These are phyloP conservation scores for Chanos chanos DNA, from an alignment of 2,797 vertebrate genomes.

Conservation along the genomic window DNA sequence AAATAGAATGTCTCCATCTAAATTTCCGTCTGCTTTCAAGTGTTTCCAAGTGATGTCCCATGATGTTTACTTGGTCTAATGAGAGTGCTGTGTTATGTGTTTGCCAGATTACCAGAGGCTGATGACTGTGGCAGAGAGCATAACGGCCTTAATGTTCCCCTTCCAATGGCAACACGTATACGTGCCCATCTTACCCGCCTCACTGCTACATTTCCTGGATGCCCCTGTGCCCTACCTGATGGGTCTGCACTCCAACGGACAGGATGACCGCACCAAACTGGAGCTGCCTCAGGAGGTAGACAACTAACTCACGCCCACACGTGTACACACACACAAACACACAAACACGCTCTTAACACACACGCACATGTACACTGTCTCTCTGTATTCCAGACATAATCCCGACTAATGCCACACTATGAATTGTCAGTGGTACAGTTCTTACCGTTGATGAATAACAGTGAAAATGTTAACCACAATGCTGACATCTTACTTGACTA, in stretches of 20 bases:
- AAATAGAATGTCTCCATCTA: too few species aligned
- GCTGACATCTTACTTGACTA: too few species aligned
- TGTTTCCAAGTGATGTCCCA: neutral
- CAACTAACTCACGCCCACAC: neutral
- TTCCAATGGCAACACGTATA: conserved; percentile 99
- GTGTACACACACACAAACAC: too few species aligned
- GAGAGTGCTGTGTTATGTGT: conserved; percentile 8
- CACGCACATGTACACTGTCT: neutral
- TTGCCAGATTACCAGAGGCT: conserved; percentile 94
- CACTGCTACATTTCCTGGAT: conserved; percentile 97
- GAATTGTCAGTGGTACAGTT: too few species aligned
- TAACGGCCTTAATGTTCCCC: conserved; percentile 98
- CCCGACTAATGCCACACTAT: too few species aligned
- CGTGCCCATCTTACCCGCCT: conserved; percentile 96
- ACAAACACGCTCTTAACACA: too few species aligned
- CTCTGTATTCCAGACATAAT: too few species aligned
- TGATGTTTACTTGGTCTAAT: neutral
- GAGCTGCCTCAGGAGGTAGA: conserved; percentile 96
- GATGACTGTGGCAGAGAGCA: conserved; percentile 98
- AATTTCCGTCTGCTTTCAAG: too few species aligned
- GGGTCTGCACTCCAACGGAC: conserved; percentile 96
- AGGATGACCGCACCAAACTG: conserved; percentile 93
- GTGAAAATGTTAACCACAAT: too few species aligned
- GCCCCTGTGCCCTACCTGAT: conserved; percentile 98
- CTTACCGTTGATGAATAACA: too few species aligned